Conservation (phyloP, 2,797 vertebrate species). For the Esox masquinongy region DNA sequence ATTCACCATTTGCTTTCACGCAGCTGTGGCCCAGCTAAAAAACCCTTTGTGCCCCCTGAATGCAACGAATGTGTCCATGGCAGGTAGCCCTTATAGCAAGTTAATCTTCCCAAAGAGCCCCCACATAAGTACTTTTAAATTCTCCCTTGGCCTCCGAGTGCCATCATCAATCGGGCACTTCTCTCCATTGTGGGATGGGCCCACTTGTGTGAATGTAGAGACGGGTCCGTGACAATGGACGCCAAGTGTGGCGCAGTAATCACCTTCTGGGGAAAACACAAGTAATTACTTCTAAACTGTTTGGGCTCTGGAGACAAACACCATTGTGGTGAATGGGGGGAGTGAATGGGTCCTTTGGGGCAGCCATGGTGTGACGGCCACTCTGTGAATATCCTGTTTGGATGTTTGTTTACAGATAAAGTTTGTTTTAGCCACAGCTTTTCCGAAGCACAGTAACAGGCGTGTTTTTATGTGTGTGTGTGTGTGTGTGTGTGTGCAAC, state of each 20-base stretch:
- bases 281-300: constrained; percentile 86
- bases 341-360: constrained; percentile 68
- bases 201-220: constrained; percentile 71
- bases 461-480: constrained; percentile 21
- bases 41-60: constrained; percentile 80
- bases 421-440: constrained; percentile 71
- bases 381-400: constrained; percentile 60
- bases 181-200: constrained; percentile 71
- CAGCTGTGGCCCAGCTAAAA: constrained; percentile 79
- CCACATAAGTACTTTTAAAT: constrained; percentile 82
- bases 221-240: constrained; percentile 74
- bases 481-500: constrained; percentile 14
- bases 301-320: constrained; percentile 78
- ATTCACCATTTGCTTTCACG: constrained; percentile 78
- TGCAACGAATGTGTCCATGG: constrained; percentile 78
- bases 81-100: constrained; percentile 85
- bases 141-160: constrained; percentile 75
- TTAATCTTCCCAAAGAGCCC: constrained; percentile 82
- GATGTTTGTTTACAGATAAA: constrained; percentile 66
- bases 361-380: constrained; percentile 50
- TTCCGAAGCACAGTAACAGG: constrained; percentile 27
- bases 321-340: constrained; percentile 66
- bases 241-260: constrained; percentile 80
- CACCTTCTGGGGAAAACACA: constrained; percentile 79
- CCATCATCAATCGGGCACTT: constrained; percentile 80